Percentiles rank a stretch among this genome's conserved stretches.
phyloP scores from a whole-genome alignment of 2,113 vertebrate species.

The Calypte anna region DNA sequence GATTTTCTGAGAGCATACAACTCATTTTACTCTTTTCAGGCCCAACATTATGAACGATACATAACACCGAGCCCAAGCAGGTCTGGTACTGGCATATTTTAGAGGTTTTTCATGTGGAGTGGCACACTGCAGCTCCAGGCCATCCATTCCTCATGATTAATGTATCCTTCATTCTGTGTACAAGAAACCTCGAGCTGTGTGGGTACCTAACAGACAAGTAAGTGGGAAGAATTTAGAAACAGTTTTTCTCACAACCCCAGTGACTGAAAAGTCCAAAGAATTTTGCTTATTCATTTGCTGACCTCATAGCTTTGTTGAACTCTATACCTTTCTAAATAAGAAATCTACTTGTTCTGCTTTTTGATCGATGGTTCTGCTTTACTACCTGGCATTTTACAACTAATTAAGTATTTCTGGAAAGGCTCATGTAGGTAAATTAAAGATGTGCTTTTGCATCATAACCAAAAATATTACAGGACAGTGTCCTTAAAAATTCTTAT shows the following conservation, averaged over 20 bases:
- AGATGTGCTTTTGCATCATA: not conserved
- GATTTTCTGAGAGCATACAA: not conserved
- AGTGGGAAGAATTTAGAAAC: not conserved
- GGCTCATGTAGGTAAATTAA: not conserved
- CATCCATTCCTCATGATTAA: constrained; percentile 5
- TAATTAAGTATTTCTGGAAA: not conserved
- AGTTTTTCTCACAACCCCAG: not conserved
- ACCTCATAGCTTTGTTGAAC: not conserved
- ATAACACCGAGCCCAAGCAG: not conserved
- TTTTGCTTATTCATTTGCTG: not conserved
- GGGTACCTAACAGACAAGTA: not conserved
- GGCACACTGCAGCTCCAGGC: not conserved
- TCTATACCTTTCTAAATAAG: not conserved
- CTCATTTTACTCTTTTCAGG: not conserved
- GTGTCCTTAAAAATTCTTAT: not conserved
- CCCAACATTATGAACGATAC: not conserved
- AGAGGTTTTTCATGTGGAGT: not conserved
- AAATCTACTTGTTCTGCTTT: not conserved
- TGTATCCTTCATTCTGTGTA: not conserved
- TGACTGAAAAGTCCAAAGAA: not conserved
- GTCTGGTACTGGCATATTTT: not conserved
- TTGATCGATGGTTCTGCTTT: not conserved
- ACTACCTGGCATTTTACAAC: not conserved
- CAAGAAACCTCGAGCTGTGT: not conserved
- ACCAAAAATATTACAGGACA: not conserved